A percentile compares a stretch with the other conserved stretches of the same genome.
Conservation (phyloP, 2,797 vertebrate genomes). For the Telmatherina bonti region DNA sequence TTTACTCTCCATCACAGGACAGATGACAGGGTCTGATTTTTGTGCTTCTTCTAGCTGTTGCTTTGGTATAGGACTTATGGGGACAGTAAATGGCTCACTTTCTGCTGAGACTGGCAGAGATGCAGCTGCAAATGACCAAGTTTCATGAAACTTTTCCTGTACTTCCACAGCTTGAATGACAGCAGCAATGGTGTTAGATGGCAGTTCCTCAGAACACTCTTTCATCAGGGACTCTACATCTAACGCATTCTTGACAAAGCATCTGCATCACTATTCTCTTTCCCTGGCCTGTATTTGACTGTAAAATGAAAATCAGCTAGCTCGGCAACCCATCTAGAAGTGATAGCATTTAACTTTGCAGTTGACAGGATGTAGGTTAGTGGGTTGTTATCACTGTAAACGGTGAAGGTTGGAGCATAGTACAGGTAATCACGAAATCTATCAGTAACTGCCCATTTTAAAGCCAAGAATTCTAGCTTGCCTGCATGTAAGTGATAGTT, state of each 20-base stretch:
- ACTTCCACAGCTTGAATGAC: too few relatives aligned
- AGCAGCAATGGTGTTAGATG: too few relatives aligned
- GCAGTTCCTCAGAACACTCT: too few relatives aligned
- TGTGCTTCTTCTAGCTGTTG: not conserved
- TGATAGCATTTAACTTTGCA: not conserved
- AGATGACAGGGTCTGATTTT: not conserved
- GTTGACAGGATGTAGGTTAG: not conserved
- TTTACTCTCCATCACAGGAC: conserved; percentile 10
- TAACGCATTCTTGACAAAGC: too few relatives aligned
- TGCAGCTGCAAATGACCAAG: not conserved
- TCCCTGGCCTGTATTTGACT: conserved; percentile 23
- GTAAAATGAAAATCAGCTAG: conserved; percentile 22
- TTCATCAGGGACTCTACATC: too few relatives aligned
- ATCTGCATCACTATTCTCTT: conserved; percentile 19
- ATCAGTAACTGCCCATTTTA: too few relatives aligned
- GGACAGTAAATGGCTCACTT: not conserved
- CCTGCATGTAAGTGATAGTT: too few relatives aligned
- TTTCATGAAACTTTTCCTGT: conserved; percentile 23
- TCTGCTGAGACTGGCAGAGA: too few relatives aligned
- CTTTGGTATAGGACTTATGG: not conserved
- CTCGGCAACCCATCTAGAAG: not conserved
- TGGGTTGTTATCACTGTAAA: too few relatives aligned
- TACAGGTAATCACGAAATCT: too few relatives aligned
- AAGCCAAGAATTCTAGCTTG: not conserved
- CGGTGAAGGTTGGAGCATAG: too few relatives aligned